These are phyloP conservation scores for Trilocha varians DNA, from an alignment of 2,888 invertebrate genomes.

Conservation along the genomic window DNA sequence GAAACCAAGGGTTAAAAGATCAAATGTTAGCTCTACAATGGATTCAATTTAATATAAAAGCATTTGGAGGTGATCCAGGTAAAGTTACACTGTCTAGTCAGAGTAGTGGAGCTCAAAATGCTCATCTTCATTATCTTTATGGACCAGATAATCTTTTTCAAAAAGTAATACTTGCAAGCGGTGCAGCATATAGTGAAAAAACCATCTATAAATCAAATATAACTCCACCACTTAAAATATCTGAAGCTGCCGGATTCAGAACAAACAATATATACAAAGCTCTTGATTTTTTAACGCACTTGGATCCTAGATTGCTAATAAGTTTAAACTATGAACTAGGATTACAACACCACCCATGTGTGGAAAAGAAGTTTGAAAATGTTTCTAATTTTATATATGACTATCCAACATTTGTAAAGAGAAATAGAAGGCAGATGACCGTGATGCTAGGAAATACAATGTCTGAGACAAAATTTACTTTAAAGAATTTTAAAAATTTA, in stretches of 20 bases:
- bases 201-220: constrained; percentile 12
- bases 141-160: constrained; percentile 24
- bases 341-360: constrained; percentile 19
- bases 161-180: constrained; percentile 30
- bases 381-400: constrained; percentile 23
- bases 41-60: constrained; percentile 35
- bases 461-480: constrained; percentile 14
- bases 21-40: constrained; percentile 35
- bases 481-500: background rate
- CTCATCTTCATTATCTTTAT: constrained; percentile 27
- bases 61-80: constrained; percentile 36
- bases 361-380: constrained; percentile 24
- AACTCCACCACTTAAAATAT: constrained; percentile 22
- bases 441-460: constrained; percentile 25
- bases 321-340: constrained; percentile 13
- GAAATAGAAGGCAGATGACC: constrained; percentile 16
- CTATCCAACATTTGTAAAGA: constrained; percentile 12
- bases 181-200: constrained; percentile 16
- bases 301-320: constrained; percentile 21
- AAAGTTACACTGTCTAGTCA: constrained; percentile 35
- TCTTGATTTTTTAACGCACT: constrained; percentile 19
- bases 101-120: constrained; percentile 34
- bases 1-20: constrained; percentile 45
- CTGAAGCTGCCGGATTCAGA: constrained; percentile 20
- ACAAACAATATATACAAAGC: constrained; percentile 24